These are phyloP conservation scores for Salvator merianae DNA, from an alignment of 2,113 vertebrate genomes.

Conservation along the genomic window DNA sequence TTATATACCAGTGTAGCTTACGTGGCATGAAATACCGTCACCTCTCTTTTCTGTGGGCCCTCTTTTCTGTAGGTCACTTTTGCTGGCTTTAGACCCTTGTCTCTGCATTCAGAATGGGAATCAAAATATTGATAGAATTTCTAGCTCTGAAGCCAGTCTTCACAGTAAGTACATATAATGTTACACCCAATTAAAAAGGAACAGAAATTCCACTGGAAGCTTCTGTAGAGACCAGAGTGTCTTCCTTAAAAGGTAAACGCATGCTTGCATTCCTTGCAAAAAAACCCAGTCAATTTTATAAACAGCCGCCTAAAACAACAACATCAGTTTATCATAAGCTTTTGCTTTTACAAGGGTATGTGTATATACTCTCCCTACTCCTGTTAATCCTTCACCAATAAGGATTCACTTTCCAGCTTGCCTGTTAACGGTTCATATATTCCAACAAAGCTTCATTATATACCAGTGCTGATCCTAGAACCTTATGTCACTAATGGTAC, in stretches of 20 bases:
- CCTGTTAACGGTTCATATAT: not conserved
- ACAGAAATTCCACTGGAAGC: not conserved
- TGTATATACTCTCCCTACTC: not conserved
- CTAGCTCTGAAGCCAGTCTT: not conserved
- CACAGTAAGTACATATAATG: not conserved
- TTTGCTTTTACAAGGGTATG: not conserved
- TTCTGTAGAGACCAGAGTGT: not conserved
- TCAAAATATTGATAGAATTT: not conserved
- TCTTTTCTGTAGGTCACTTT: too few relatives aligned
- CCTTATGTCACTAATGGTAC: not conserved
- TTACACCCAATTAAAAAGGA: not conserved
- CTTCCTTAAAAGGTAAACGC: not conserved
- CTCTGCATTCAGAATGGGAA: not conserved
- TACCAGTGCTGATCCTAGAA: not conserved
- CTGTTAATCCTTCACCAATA: constrained; percentile 13
- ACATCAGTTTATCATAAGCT: not conserved
- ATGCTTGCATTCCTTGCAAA: not conserved
- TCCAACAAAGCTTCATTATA: not conserved
- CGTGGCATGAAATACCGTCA: too few relatives aligned
- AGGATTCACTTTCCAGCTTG: constrained; percentile 12
- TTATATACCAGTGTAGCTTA: too few relatives aligned
- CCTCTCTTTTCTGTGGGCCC: too few relatives aligned
- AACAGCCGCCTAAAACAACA: not conserved
- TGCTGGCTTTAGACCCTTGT: too few relatives aligned
- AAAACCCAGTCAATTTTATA: not conserved